These are phyloP conservation scores for Odontothrips loti DNA, from an alignment of 2,888 invertebrate species.

Conservation along the genomic window DNA sequence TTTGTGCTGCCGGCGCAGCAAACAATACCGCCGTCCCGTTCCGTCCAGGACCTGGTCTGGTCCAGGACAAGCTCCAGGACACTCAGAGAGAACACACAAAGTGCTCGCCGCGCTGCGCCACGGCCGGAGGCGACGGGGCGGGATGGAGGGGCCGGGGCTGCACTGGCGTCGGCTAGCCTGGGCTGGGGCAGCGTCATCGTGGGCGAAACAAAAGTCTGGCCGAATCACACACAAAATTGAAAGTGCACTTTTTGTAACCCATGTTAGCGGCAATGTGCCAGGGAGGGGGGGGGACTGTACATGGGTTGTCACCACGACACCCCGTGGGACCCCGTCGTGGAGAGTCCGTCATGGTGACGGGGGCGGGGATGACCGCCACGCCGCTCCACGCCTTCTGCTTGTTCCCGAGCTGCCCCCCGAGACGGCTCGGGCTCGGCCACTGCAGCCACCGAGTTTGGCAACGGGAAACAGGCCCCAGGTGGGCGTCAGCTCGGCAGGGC, in stretches of 20 bases:
- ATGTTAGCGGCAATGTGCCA: too few species aligned
- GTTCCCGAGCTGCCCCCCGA: constrained; percentile 1
- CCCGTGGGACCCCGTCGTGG: background rate
- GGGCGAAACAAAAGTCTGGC: too few species aligned
- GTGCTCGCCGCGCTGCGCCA: too few species aligned
- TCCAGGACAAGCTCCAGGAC: background rate
- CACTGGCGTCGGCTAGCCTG: too few species aligned
- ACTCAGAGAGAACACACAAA: too few species aligned
- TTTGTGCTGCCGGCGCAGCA: background rate
- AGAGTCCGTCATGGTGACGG: background rate
- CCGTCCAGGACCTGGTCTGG: background rate
- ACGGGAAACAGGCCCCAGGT: constrained; percentile 6
- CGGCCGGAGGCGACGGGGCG: too few species aligned
- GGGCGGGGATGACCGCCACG: background rate
- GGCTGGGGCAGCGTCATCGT: too few species aligned
- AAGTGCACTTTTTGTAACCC: too few species aligned
- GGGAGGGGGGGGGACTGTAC: too few species aligned
- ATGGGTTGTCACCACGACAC: background rate
- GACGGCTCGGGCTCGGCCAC: background rate
- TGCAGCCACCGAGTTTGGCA: constrained; percentile 4
- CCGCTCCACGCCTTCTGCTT: background rate
- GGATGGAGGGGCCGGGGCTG: too few species aligned
- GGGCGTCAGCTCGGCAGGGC: background rate
- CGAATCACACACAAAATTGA: too few species aligned
- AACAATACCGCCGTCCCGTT: background rate